Evolutionary conservation across 2,113 vertebrate species (phyloP).

Genomic region (Tringa solitaria): DNA sequence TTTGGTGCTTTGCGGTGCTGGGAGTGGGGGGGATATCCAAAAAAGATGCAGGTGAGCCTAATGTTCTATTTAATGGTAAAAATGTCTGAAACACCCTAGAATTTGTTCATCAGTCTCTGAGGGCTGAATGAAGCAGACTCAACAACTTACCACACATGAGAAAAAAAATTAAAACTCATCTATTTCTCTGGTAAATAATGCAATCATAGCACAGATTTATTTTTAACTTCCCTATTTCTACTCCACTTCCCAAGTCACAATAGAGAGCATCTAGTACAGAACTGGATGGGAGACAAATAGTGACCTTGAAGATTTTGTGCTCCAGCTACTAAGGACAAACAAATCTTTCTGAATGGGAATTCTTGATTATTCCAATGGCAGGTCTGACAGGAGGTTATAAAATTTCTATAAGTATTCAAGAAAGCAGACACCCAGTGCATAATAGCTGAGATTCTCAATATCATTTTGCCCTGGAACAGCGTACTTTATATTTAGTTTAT

Average conservation of each 20-base stretch:
- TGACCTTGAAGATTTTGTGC: background rate
- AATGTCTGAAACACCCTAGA: background rate
- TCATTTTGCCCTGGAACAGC: background rate
- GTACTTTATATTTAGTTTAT: background rate
- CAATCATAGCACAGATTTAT: background rate
- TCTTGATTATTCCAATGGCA: background rate
- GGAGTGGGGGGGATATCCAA: background rate
- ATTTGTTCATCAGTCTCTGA: background rate
- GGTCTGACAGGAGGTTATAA: background rate
- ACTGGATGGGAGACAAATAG: background rate
- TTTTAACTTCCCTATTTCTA: background rate
- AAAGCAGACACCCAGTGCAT: background rate
- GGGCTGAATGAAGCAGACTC: background rate
- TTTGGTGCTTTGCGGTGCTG: background rate
- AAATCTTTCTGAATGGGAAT: background rate
- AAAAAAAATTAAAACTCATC: background rate
- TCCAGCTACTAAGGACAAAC: background rate
- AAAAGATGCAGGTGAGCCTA: background rate
- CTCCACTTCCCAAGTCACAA: background rate
- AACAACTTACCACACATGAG: background rate
- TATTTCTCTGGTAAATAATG: background rate
- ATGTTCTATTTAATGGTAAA: background rate
- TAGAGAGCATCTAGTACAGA: background rate
- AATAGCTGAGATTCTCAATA: background rate
- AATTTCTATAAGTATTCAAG: background rate